Evolutionary conservation across 1,140 invertebrate species (phyloP), one percentile per base, ranked within the genome.

Genomic region (Kradibia gibbosae): DNA sequence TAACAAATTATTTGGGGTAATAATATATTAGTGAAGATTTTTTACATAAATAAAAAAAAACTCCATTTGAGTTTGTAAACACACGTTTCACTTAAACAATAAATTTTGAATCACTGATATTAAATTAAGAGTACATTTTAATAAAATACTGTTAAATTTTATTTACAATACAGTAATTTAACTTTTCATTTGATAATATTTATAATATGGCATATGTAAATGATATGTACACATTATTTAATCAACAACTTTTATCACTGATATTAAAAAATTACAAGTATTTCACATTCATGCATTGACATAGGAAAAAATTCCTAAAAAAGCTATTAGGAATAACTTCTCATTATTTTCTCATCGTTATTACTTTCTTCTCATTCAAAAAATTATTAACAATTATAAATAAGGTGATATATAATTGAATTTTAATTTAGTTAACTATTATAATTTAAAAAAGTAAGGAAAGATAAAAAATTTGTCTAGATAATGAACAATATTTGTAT

Each of bases 1-100:
- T 34, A 81, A 75, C 57, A 75, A 75, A 75, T 45, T 62, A 75
- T 81, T 34, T 31, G 42, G 55, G 28, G 57, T 81, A 74, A 36
- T 78, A 79, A 62, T 80, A 81, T 48, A 55, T 71, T 78, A 53
- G 34, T 34, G 55, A 55, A 45, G n/a, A 22, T 34, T 75, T n/a
- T n/a, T 42, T 25, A 36, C 17, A 53, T 80, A 65, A 62, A 4
- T 80, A 22, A 3, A 79, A 71, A 48, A 55, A 57, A 72, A 79
- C 3, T 65, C 70, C 3, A 57, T 7, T 71, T 5, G 8, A 48
- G 1, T 67, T 45, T 15, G 20, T 77, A 45, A 28, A 42, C 36
- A 62, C 5, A 62, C 31, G 36, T 74, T 60, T 45, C 13, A 76
- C 25, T 60, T 50, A 13, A 53, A 17, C 15, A 65, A 36, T 17